Percentiles rank a stretch among this genome's conserved stretches.
Evolutionary conservation across 2,888 invertebrate genomes (phyloP).

Genomic region (Aquatica leii): DNA sequence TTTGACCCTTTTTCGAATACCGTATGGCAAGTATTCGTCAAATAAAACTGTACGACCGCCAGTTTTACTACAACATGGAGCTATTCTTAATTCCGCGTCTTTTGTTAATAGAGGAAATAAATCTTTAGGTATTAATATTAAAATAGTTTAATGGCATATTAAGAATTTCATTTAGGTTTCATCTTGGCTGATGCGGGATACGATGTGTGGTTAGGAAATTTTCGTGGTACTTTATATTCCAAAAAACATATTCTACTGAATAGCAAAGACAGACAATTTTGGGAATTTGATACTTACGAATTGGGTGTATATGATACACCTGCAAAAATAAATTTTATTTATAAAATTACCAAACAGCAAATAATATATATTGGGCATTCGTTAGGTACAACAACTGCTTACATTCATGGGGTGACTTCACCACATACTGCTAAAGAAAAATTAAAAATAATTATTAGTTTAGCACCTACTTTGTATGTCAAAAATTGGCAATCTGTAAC

Average conservation of each 20-base stretch:
- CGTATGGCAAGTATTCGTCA: background rate
- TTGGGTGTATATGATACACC: constrained; percentile 68
- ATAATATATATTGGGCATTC: constrained; percentile 68
- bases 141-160: background rate
- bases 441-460: constrained; percentile 62
- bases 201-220: constrained; percentile 66
- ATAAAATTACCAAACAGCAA: constrained; percentile 56
- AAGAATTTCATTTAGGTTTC: constrained; percentile 47
- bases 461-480: constrained; percentile 61
- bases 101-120: constrained; percentile 27
- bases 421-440: constrained; percentile 66
- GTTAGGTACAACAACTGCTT: constrained; percentile 66
- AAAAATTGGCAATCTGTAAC: constrained; percentile 8
- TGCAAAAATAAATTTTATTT: constrained; percentile 64
- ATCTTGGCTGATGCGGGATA: constrained; percentile 64
- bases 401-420: constrained; percentile 65
- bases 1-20: constrained; percentile 28
- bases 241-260: constrained; percentile 52
- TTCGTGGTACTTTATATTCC: constrained; percentile 55
- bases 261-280: constrained; percentile 50
- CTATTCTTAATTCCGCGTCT: constrained; percentile 19
- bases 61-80: constrained; percentile 30
- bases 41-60: background rate
- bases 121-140: constrained; percentile 29
- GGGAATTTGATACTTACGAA: constrained; percentile 64